Base-by-base conservation (phyloP, 2,888 invertebrate genomes). In the Odontomyia ornata region DNA sequence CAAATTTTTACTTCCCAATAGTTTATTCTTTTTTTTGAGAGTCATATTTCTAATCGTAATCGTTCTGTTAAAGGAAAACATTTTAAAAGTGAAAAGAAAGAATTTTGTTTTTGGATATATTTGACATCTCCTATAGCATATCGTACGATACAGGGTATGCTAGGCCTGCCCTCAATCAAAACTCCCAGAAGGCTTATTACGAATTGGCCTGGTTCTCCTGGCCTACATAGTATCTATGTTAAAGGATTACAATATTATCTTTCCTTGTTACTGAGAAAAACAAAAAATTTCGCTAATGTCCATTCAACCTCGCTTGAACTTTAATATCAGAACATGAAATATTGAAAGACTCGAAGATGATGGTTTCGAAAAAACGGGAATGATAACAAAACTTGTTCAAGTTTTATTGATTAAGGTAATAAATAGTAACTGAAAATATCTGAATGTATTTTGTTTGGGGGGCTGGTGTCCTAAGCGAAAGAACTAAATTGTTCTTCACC, bases 81-180 rank as follows among this genome's bases (percentile, higher is more conserved):
- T n/a, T n/a, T n/a, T n/a, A n/a, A n/a, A n/a, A n/a, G n/a, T n/a
- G 43, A 43, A 9, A 43, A 9, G 43, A 73, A 69, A 72, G 43
- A 43, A 13, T 13, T 43, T 9, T 43, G 7, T 43, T 13, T 43
- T 43, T 13, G 43, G 43, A 43, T 43, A 9, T 43, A 43, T 43
- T 43, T 43, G 7, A 43, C 43, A 9, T 43, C 43, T 9, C 43
- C 43, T 7, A 13, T 43, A 43, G 13, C 43, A 7, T 43, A 43
- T 43, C 13, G 7, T 9, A 9, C 43, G 7, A 9, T 43, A 43
- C 43, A 13, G 13, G 13, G 13, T 9, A 7, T 7, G 13, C 13
- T 43, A 13, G 7, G 7, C 13, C 13, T 43, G 43, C 43, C 43
- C 13, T 43, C 43, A 9, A 7, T 7, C 13, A 7, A 43, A 43